A percentile compares a stretch with the other conserved stretches of the same genome.
phyloP scores from a whole-genome alignment of 1,140 invertebrate genomes.

The Tenebrio molitor region DNA sequence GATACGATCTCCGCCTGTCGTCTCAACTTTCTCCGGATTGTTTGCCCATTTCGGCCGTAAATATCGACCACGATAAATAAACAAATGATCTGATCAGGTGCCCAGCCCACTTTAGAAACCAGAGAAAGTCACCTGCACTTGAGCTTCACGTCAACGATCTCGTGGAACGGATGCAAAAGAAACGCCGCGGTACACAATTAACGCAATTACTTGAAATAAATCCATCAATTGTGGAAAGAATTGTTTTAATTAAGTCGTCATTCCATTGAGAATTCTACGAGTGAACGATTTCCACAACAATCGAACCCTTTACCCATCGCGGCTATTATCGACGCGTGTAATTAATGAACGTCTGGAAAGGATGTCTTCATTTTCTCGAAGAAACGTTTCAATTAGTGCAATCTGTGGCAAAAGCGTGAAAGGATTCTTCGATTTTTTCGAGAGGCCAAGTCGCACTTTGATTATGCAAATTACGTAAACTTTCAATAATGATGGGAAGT shows the following conservation, averaged over 20 bases:
- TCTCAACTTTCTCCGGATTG: too few relatives aligned
- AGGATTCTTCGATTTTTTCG: not conserved
- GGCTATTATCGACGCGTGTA: too few relatives aligned
- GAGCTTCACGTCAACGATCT: slow-evolving; percentile 34
- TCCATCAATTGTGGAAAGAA: slow-evolving; percentile 8
- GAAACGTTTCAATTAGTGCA: not conserved
- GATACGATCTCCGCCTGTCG: too few relatives aligned
- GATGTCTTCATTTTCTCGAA: not conserved
- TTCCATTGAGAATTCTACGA: too few relatives aligned
- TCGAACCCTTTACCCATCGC: too few relatives aligned
- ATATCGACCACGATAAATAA: too few relatives aligned
- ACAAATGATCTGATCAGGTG: slow-evolving; percentile 19
- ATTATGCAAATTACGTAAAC: slow-evolving; percentile 2
- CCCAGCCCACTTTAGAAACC: slow-evolving; percentile 46
- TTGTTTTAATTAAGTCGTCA: not conserved
- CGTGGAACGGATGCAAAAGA: slow-evolving; percentile 15
- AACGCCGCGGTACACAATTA: slow-evolving; percentile 20
- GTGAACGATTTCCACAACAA: not conserved
- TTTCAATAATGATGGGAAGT: not conserved
- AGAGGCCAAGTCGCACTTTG: not conserved
- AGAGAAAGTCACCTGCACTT: slow-evolving; percentile 35
- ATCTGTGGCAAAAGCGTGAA: not conserved
- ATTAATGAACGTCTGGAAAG: too few relatives aligned
- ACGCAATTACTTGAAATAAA: slow-evolving; percentile 19
- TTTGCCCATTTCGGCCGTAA: too few relatives aligned